Percentiles rank a stretch among this genome's conserved stretches.
Conservation (phyloP, 2,888 invertebrate genomes). For the Polydrusus pterygomalis region DNA sequence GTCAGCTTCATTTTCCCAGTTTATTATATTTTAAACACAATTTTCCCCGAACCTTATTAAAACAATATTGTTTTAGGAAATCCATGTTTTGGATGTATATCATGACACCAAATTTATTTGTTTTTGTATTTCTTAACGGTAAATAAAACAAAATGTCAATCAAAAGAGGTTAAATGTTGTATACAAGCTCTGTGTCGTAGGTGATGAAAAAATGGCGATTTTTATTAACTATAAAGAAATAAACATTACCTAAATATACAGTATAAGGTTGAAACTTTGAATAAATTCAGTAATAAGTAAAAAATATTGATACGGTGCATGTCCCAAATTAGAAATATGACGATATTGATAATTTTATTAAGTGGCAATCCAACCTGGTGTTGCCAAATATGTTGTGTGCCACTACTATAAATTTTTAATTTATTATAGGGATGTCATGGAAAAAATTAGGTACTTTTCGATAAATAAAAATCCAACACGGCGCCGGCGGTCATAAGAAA, state of each 20-base stretch:
- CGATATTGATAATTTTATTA: too few species aligned
- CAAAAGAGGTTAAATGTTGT: constrained; percentile 11
- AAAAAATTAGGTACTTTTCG: too few species aligned
- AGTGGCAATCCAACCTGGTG: too few species aligned
- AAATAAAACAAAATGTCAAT: constrained; percentile 23
- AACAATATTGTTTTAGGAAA: constrained; percentile 16
- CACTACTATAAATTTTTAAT: too few species aligned
- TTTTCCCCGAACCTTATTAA: constrained; percentile 11
- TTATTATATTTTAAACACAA: constrained; percentile 1
- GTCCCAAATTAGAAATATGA: too few species aligned
- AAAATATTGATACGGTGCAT: too few species aligned
- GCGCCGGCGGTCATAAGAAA: too few species aligned
- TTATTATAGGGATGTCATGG: too few species aligned
- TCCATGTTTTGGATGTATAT: constrained; percentile 13
- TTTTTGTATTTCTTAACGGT: background rate
- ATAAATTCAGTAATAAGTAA: too few species aligned
- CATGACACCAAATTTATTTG: constrained; percentile 18
- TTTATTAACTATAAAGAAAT: background rate
- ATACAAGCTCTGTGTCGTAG: background rate
- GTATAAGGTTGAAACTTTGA: too few species aligned
- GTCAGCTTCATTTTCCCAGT: constrained; percentile 1
- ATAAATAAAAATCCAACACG: too few species aligned
- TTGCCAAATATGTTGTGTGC: too few species aligned
- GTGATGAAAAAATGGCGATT: background rate
- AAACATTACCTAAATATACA: background rate